Evolutionary conservation across 2,797 vertebrate genomes (phyloP).

Genomic region (Sus cebifrons): DNA sequence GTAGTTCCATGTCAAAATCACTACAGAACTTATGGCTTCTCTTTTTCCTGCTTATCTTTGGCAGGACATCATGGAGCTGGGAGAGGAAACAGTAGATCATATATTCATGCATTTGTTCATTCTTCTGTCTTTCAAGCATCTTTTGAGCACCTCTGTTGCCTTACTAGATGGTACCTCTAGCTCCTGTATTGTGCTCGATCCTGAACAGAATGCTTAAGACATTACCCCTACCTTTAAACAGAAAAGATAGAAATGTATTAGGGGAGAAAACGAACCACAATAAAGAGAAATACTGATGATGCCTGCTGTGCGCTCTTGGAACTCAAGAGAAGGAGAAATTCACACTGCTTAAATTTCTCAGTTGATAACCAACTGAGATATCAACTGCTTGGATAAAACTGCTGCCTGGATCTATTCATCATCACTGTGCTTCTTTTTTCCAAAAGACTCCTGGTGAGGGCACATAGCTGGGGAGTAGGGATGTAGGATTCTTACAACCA

Average conservation of each 20-base stretch:
- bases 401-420: neutral
- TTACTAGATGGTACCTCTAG: neutral
- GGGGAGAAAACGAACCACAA: neutral
- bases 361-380: neutral
- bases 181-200: neutral
- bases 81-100: neutral
- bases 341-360: neutral
- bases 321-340: slow-evolving; percentile 19
- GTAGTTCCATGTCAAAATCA: slow-evolving; percentile 70
- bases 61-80: neutral
- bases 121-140: neutral
- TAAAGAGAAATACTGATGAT: too few species aligned
- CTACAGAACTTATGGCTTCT: neutral
- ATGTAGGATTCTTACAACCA: too few species aligned
- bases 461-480: neutral
- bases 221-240: neutral
- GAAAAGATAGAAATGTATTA: neutral
- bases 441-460: neutral
- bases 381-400: neutral
- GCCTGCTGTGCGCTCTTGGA: neutral
- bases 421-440: neutral
- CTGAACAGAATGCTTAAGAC: neutral
- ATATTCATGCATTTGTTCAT: neutral
- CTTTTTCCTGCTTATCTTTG: neutral
- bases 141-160: neutral